A percentile compares a stretch with the other conserved stretches of the same genome.
Conservation (phyloP, 92 coral and sea anemone species). For the Heteractis magnifica region DNA sequence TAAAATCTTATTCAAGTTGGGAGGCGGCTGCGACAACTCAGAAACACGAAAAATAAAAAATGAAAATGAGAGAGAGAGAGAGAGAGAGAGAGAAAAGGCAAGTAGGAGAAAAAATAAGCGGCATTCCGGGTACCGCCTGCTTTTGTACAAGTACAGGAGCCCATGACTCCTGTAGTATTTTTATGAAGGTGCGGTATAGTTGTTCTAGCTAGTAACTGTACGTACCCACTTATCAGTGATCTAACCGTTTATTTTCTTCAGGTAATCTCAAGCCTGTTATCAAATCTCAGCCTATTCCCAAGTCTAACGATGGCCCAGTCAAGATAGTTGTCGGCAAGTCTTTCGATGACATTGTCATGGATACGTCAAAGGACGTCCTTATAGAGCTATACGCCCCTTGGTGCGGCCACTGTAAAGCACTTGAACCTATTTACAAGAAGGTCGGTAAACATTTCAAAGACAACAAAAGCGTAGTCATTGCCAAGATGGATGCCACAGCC, state of each 20-base stretch:
- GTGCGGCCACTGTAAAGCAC: conserved; percentile 92
- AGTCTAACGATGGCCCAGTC: conserved; percentile 81
- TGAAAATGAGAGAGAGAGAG: too few relatives aligned
- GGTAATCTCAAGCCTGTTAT: conserved; percentile 81
- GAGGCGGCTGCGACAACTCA: too few relatives aligned
- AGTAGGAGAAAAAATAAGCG: too few relatives aligned
- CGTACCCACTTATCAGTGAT: background rate
- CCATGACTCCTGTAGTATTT: too few relatives aligned
- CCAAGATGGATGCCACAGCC: conserved; percentile 91
- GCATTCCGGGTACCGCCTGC: too few relatives aligned
- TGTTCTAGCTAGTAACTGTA: too few relatives aligned
- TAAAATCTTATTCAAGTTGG: too few relatives aligned
- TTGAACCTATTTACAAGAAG: conserved; percentile 83
- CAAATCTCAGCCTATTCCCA: conserved; percentile 93
- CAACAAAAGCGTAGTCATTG: conserved; percentile 77
- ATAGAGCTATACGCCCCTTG: conserved; percentile 94
- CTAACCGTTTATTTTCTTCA: conserved; percentile 20
- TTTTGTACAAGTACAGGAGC: too few relatives aligned
- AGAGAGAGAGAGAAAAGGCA: too few relatives aligned
- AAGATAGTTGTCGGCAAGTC: conserved; percentile 88
- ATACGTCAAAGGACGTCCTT: conserved; percentile 85
- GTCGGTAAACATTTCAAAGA: conserved; percentile 82
- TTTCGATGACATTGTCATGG: conserved; percentile 86
- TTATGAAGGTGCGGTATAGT: too few relatives aligned
- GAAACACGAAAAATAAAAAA: too few relatives aligned